These are phyloP conservation scores for Telmatochromis sp. DNA, from an alignment of 2,113 vertebrate species.

Conservation along the genomic window DNA sequence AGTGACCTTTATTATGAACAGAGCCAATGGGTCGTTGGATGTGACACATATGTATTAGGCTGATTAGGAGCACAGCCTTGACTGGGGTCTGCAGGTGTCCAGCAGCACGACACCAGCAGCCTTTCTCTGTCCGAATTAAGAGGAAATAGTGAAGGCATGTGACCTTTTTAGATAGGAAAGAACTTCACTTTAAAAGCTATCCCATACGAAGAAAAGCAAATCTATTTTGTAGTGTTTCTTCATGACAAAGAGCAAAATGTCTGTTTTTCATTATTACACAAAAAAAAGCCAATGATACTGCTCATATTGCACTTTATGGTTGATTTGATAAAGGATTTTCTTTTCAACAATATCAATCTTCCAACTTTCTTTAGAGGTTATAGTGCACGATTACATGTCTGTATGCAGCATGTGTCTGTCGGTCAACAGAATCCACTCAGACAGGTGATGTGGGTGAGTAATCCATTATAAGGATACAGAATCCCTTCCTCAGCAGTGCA, in stretches of 20 bases:
- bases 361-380: neutral
- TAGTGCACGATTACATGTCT: neutral
- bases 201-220: neutral
- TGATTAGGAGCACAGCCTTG: constrained; percentile 68
- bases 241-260: neutral
- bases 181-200: constrained; percentile 29
- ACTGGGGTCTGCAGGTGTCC: constrained; percentile 59
- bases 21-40: constrained; percentile 72
- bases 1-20: constrained; percentile 73
- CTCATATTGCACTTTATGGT: neutral
- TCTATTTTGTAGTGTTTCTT: neutral
- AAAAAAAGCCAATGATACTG: neutral
- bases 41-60: constrained; percentile 75
- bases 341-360: neutral
- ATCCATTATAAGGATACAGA: constrained; percentile 72
- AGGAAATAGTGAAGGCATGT: constrained; percentile 66
- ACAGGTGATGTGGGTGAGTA: constrained; percentile 73
- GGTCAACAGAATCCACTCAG: constrained; percentile 66
- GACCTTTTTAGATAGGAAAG: constrained; percentile 64
- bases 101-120: constrained; percentile 60
- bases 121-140: constrained; percentile 62
- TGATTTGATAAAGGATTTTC: neutral
- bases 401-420: constrained; percentile 35
- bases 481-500: constrained; percentile 65
- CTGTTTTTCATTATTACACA: neutral